These are phyloP conservation scores for Papilio helenus DNA, from an alignment of 1,140 invertebrate species.

Conservation along the genomic window DNA sequence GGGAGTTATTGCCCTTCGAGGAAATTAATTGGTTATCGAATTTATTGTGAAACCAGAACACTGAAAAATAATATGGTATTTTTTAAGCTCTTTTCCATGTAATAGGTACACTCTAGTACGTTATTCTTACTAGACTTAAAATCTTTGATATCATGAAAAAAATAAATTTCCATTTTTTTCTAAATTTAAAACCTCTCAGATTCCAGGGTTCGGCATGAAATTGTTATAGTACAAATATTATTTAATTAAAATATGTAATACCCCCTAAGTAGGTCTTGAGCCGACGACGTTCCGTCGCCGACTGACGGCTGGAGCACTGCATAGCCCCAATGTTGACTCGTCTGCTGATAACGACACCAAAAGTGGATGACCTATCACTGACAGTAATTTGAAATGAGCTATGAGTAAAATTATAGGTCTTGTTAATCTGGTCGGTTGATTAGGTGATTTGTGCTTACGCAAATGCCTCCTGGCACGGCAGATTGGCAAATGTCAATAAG, in stretches of 20 bases:
- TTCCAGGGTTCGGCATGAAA: not conserved
- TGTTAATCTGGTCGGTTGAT: constrained; percentile 53
- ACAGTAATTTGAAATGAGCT: constrained; percentile 6
- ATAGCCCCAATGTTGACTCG: constrained; percentile 68
- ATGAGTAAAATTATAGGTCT: constrained; percentile 42
- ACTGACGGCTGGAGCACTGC: constrained; percentile 56
- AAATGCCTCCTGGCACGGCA: constrained; percentile 69
- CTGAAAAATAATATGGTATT: too few relatives aligned
- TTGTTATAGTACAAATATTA: not conserved
- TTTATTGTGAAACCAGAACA: too few relatives aligned
- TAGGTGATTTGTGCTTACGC: constrained; percentile 68
- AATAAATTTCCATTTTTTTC: too few relatives aligned
- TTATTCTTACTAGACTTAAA: too few relatives aligned
- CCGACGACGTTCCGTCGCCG: constrained; percentile 76
- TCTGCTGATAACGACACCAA: constrained; percentile 63
- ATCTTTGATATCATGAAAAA: too few relatives aligned
- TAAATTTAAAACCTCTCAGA: not conserved
- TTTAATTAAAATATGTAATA: constrained; percentile 32
- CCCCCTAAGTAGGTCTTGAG: constrained; percentile 58
- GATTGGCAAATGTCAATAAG: constrained; percentile 75
- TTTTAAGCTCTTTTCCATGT: too few relatives aligned
- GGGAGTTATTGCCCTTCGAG: too few relatives aligned
- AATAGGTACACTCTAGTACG: too few relatives aligned
- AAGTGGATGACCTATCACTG: constrained; percentile 42
- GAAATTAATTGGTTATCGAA: too few relatives aligned